A percentile compares a stretch with the other conserved stretches of the same genome.
Conservation (phyloP, 2,888 invertebrate species). For the Aleiodes leptofemur region DNA sequence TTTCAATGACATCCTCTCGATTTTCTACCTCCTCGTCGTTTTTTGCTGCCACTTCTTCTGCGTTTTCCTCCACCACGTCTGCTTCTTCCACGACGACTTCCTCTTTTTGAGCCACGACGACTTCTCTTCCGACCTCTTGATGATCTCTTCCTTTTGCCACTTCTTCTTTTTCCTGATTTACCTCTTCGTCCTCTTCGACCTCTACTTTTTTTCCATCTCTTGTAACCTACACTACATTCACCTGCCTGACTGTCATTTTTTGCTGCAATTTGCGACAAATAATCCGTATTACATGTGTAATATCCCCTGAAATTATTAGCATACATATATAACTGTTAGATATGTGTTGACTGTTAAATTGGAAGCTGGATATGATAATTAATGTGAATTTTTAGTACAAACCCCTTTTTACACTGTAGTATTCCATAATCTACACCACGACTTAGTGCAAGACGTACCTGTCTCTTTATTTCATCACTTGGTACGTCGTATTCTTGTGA, state of each 20-base stretch:
- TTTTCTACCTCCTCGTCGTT: slow-evolving; percentile 37
- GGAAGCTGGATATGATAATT: slow-evolving; percentile 12
- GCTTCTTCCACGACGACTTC: background rate
- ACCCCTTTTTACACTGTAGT: slow-evolving; percentile 67
- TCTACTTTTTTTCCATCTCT: slow-evolving; percentile 42
- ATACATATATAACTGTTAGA: too few relatives aligned
- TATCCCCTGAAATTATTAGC: slow-evolving; percentile 56
- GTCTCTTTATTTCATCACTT: slow-evolving; percentile 59
- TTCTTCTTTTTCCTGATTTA: slow-evolving; percentile 30
- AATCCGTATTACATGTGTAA: slow-evolving; percentile 60
- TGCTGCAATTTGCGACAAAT: slow-evolving; percentile 22
- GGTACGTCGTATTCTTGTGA: slow-evolving; percentile 67
- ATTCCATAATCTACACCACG: slow-evolving; percentile 70
- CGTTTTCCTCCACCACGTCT: slow-evolving; percentile 39
- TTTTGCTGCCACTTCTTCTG: slow-evolving; percentile 35
- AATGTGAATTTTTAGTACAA: slow-evolving; percentile 27
- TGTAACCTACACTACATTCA: slow-evolving; percentile 36
- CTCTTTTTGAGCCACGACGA: slow-evolving; percentile 6
- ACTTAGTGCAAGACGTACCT: slow-evolving; percentile 66
- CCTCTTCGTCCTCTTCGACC: slow-evolving; percentile 36
- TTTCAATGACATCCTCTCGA: slow-evolving; percentile 39
- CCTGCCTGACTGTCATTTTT: slow-evolving; percentile 21
- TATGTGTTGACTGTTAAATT: background rate
- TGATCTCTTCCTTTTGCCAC: slow-evolving; percentile 28
- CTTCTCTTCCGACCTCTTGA: slow-evolving; percentile 15